A percentile compares a stretch with the other conserved stretches of the same genome.
These are phyloP conservation scores for Danio kyathit DNA, from an alignment of 2,797 vertebrate genomes.

Conservation along the genomic window DNA sequence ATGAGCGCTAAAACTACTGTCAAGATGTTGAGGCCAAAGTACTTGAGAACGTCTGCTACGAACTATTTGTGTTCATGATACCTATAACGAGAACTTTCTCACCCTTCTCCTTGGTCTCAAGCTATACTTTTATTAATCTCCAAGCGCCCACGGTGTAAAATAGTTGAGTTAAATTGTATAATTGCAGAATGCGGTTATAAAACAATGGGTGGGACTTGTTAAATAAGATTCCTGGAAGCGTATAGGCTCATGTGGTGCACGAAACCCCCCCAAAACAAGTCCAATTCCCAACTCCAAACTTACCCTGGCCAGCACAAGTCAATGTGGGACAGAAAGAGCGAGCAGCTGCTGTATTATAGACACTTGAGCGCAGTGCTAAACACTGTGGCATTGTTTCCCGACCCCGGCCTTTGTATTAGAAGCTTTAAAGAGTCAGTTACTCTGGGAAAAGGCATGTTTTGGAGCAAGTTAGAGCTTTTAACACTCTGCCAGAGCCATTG, in stretches of 20 bases:
- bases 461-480: slow-evolving; percentile 9
- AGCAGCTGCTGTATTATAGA: slow-evolving; percentile 48
- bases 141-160: slow-evolving; percentile 21
- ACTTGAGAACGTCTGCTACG: slow-evolving; percentile 25
- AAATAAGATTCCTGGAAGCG: slow-evolving; percentile 55
- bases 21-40: slow-evolving; percentile 20
- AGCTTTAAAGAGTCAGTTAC: slow-evolving; percentile 42
- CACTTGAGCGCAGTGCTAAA: slow-evolving; percentile 32
- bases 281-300: slow-evolving; percentile 30
- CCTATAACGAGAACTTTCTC: slow-evolving; percentile 33
- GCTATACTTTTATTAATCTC: slow-evolving; percentile 24
- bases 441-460: slow-evolving; percentile 48
- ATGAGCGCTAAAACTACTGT: slow-evolving; percentile 29
- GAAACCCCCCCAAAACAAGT: slow-evolving; percentile 9
- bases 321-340: slow-evolving; percentile 20
- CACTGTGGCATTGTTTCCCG: slow-evolving; percentile 51
- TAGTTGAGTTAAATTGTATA: slow-evolving; percentile 36
- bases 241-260: slow-evolving; percentile 44
- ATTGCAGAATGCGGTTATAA: slow-evolving; percentile 50
- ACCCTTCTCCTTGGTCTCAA: slow-evolving; percentile 11
- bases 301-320: slow-evolving; percentile 28
- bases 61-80: slow-evolving; percentile 15
- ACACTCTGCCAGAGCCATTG: slow-evolving; percentile 7
- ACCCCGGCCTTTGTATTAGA: slow-evolving; percentile 32
- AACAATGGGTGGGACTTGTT: slow-evolving; percentile 53